phyloP scores from a whole-genome alignment of 2,888 invertebrate genomes.

The Scaptomyza flava region DNA sequence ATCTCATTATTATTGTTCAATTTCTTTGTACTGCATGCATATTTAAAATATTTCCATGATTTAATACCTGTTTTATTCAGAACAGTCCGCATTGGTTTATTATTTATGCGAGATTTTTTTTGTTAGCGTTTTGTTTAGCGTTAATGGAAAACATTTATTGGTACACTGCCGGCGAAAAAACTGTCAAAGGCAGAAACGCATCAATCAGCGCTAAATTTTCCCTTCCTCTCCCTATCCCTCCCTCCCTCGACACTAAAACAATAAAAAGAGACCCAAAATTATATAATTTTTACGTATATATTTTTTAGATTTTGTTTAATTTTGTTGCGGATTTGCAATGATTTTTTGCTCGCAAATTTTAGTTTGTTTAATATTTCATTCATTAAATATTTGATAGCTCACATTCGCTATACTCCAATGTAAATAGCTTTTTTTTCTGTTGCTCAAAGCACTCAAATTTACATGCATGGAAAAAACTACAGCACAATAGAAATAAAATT shows the following conservation, averaged over 20 bases:
- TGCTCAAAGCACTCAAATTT: conserved; percentile 42
- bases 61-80: conserved; percentile 39
- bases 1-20: conserved; percentile 28
- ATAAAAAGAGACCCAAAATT: conserved; percentile 22
- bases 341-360: conserved; percentile 52
- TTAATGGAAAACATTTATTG: conserved; percentile 64
- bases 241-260: conserved; percentile 20
- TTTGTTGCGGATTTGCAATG: conserved; percentile 33
- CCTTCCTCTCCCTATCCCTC: neutral
- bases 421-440: conserved; percentile 26
- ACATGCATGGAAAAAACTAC: conserved; percentile 31
- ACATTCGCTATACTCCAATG: conserved; percentile 40
- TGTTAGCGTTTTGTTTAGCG: conserved; percentile 50
- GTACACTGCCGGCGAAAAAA: conserved; percentile 48
- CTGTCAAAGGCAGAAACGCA: conserved; percentile 69
- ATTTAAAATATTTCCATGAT: conserved; percentile 44
- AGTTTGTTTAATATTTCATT: conserved; percentile 72
- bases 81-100: conserved; percentile 23
- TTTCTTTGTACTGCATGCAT: conserved; percentile 30
- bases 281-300: too few species aligned
- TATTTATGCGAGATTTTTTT: conserved; percentile 18
- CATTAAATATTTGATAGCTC: conserved; percentile 69
- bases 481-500: conserved; percentile 37
- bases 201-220: conserved; percentile 61
- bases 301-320: conserved; percentile 54